Evolutionary conservation across 1,140 invertebrate species (phyloP).

Genomic region (Macrosteles quadrilineatus): DNA sequence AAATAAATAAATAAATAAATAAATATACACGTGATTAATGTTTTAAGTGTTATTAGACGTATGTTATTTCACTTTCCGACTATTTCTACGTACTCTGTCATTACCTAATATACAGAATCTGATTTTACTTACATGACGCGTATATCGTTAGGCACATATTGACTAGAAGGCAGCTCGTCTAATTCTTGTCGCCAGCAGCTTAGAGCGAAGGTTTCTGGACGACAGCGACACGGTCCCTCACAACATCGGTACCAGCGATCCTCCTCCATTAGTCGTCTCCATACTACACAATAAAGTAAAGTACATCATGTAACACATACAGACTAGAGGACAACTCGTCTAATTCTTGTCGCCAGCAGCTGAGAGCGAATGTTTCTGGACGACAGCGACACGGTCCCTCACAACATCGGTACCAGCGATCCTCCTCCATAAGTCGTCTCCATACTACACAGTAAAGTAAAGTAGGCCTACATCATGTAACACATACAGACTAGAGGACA

Average conservation of each 20-base stretch:
- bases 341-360: conserved; percentile 4
- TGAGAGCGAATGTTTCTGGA: neutral
- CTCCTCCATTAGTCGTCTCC: conserved; percentile 61
- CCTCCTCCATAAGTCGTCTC: conserved; percentile 59
- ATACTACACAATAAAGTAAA: conserved; percentile 58
- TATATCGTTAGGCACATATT: conserved; percentile 68
- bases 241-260: conserved; percentile 71
- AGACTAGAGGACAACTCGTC: neutral
- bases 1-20: no score
- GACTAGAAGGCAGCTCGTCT: conserved; percentile 61
- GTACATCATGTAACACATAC: conserved; percentile 21
- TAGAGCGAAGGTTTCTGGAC: conserved; percentile 62
- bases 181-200: conserved; percentile 72
- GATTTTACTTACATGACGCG: conserved; percentile 62
- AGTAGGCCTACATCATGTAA: conserved; percentile 19
- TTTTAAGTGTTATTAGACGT: no score
- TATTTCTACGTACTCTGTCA: no score
- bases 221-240: conserved; percentile 68
- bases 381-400: no score
- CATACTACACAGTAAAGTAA: conserved; percentile 61
- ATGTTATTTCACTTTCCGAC: no score
- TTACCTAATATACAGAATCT: no score
- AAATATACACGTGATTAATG: no score
- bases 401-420: no score
- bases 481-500: neutral